Conservation (phyloP, 2,888 invertebrate species). For the Cantharis rustica region DNA sequence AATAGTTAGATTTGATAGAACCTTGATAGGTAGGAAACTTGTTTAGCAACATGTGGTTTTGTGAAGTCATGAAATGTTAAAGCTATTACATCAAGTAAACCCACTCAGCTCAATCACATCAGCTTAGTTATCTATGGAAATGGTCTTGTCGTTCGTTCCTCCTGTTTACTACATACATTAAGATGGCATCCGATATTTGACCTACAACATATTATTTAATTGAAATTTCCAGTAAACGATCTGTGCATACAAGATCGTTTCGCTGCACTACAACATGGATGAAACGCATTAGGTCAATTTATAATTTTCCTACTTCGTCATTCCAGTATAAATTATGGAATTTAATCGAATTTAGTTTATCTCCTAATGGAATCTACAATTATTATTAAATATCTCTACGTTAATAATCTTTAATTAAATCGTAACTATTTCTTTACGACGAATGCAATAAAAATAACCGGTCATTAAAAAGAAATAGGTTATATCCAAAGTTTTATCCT, state of each 20-base stretch:
- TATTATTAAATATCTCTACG: neutral
- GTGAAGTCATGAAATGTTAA: neutral
- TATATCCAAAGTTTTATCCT: no score
- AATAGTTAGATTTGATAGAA: neutral
- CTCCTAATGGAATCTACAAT: neutral
- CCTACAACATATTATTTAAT: neutral
- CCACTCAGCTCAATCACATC: neutral
- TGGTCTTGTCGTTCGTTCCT: neutral
- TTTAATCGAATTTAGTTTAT: neutral
- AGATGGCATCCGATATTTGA: neutral
- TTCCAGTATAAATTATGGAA: neutral
- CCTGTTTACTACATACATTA: neutral
- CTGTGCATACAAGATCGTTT: neutral
- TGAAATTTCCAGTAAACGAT: neutral
- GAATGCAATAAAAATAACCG: no score
- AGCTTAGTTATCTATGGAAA: neutral
- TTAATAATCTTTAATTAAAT: neutral
- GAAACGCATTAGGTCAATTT: neutral
- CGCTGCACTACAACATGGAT: neutral
- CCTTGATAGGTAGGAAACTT: neutral
- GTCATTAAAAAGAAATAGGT: no score
- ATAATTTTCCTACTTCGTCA: neutral
- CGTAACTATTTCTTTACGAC: no score
- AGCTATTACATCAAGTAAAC: neutral
- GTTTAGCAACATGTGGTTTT: neutral